These are phyloP conservation scores for Acronicta leporina DNA, from an alignment of 2,888 invertebrate species.

Conservation along the genomic window DNA sequence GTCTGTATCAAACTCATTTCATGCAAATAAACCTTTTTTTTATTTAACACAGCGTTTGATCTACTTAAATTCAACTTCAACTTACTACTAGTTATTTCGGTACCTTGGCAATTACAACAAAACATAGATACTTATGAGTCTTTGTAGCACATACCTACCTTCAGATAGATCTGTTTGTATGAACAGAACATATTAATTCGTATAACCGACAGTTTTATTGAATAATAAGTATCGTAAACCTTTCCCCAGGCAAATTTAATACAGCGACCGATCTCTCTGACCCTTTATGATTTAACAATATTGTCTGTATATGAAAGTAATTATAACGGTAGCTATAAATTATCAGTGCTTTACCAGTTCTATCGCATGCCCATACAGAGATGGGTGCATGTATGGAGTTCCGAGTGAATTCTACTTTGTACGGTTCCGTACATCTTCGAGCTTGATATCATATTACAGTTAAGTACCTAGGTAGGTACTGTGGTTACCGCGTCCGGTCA, in stretches of 20 bases:
- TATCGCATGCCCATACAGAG: conserved; percentile 49
- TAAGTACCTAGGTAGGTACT: no score
- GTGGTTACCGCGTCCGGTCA: conserved; percentile 39
- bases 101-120: conserved; percentile 29
- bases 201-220: conserved; percentile 75
- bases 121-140: conserved; percentile 2
- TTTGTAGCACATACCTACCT: background rate
- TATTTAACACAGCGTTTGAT: conserved; percentile 12
- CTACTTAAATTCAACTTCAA: conserved; percentile 17
- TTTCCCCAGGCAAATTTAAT: conserved; percentile 69
- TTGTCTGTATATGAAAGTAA: conserved; percentile 76
- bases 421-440: conserved; percentile 43
- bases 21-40: conserved; percentile 31
- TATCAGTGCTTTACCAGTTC: conserved; percentile 58
- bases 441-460: conserved; percentile 54
- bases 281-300: conserved; percentile 75
- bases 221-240: conserved; percentile 77
- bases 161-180: conserved; percentile 4
- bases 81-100: background rate
- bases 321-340: conserved; percentile 72
- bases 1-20: conserved; percentile 50
- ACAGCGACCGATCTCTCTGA: conserved; percentile 67
- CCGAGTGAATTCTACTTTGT: conserved; percentile 33
- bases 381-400: conserved; percentile 46
- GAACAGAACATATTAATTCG: conserved; percentile 56